Conservation (phyloP, 2,113 vertebrate species). For the Catharus fuscescens region DNA sequence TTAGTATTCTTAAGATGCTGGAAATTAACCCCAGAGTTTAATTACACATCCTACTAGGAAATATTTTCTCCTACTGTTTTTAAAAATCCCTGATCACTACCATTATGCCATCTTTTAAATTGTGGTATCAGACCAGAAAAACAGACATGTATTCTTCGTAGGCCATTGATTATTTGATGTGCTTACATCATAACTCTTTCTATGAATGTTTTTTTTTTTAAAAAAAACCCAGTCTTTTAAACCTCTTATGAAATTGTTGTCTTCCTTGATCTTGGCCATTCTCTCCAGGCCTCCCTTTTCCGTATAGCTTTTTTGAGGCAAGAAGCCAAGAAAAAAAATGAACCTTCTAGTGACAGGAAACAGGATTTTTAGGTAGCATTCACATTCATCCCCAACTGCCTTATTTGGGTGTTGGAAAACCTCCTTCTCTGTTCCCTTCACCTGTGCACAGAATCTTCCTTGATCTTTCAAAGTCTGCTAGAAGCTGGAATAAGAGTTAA, state of each 20-base stretch:
- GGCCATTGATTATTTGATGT: neutral
- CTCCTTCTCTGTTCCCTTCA: neutral
- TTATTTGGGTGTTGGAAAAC: neutral
- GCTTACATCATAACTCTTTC: neutral
- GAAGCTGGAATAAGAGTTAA: neutral
- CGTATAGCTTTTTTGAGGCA: neutral
- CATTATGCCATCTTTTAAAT: neutral
- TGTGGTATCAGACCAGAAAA: neutral
- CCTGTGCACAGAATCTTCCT: neutral
- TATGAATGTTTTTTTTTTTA: neutral
- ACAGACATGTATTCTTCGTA: neutral
- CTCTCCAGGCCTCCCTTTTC: neutral
- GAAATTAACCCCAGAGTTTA: neutral
- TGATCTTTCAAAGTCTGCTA: neutral
- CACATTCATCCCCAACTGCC: neutral
- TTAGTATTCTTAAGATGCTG: neutral
- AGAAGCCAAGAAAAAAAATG: neutral
- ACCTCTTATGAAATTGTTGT: neutral
- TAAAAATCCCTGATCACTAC: neutral
- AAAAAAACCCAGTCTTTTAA: neutral
- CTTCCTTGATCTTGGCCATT: neutral
- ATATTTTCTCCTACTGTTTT: neutral
- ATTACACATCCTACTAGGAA: neutral
- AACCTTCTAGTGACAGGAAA: neutral
- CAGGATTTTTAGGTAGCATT: neutral